Evolutionary conservation across 2,113 vertebrate species (phyloP), one percentile per base, ranked within the genome.

Genomic region (Egretta garzetta): DNA sequence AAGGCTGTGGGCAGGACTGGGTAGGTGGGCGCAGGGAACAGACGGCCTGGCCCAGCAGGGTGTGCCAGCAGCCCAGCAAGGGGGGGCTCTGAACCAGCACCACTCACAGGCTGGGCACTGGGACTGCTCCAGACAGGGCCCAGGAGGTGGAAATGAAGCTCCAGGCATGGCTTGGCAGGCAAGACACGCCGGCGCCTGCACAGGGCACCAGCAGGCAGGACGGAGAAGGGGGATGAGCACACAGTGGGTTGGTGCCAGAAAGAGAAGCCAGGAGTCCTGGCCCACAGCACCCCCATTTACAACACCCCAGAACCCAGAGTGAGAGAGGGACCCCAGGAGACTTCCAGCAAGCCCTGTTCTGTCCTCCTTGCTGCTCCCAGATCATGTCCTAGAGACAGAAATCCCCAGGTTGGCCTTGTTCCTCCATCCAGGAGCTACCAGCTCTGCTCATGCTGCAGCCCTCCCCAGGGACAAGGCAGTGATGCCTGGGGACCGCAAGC

Each of bases 401-500:
- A 50, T 12, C 50, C 23, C 66, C 67, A 83, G 26, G n/a, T 30
- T 20, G 18, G 28, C 59, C 21, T 39, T 21, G 23, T 9, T 56
- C n/a, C 37, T 41, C 85, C 1, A 2, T 9, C 45, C n/a, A 72
- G 74, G 41, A 90, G 27, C 70, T 22, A 23, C 58, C 4, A 86
- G 71, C 26, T 28, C 28, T 62, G 15, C 1, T 16, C 26, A 24
- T 2, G 1, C 62, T 53, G 72, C 45, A 93, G 45, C 35, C 18
- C 19, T 26, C 52, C 49, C 56, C 10, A 74, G 59, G 43, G 77
- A 47, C 53, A 50, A 58, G 59, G 23, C 71, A 63, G 63, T 0
- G 13, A 27, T 14, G 18, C 58, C 58, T 5, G 7, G 11, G 39
- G 21, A 59, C 56, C 0, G 0, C 0, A 3, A 80, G 55, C 74